These are phyloP conservation scores for Ctenopoma multispine DNA, from an alignment of 2,797 vertebrate species.

Conservation along the genomic window DNA sequence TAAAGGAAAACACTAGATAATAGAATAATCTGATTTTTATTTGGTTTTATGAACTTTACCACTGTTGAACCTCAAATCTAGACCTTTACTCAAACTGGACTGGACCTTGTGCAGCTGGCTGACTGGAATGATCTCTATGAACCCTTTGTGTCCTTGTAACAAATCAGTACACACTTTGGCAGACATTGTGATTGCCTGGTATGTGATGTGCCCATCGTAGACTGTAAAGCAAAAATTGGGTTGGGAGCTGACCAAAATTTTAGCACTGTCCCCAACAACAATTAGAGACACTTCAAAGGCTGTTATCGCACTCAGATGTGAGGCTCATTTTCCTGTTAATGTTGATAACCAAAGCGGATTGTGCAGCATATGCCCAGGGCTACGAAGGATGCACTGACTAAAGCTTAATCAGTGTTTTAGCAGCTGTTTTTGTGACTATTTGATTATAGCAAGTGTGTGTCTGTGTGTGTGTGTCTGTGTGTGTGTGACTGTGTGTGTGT, in stretches of 20 bases:
- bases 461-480: not conserved
- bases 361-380: slow-evolving; percentile 66
- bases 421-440: slow-evolving; percentile 70
- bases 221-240: slow-evolving; percentile 15
- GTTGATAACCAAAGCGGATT: slow-evolving; percentile 62
- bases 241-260: slow-evolving; percentile 41
- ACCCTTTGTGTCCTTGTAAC: slow-evolving; percentile 13
- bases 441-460: slow-evolving; percentile 42
- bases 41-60: slow-evolving; percentile 3
- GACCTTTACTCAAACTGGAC: not conserved
- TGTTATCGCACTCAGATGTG: slow-evolving; percentile 61
- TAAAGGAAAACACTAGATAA: slow-evolving; percentile 2
- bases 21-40: not conserved
- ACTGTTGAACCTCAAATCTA: not conserved
- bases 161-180: slow-evolving; percentile 21
- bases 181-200: not conserved
- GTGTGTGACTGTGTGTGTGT: slow-evolving; percentile 17
- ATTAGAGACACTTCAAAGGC: slow-evolving; percentile 48
- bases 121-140: slow-evolving; percentile 1
- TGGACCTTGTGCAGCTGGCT: not conserved
- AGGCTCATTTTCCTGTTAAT: slow-evolving; percentile 63
- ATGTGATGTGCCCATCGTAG: not conserved
- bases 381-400: slow-evolving; percentile 58
- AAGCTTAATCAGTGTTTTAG: slow-evolving; percentile 69
- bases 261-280: slow-evolving; percentile 35